Evolutionary conservation across 2,113 vertebrate genomes (phyloP), one percentile per base, ranked within the genome.

Genomic region (Gasterosteus aculeatus): DNA sequence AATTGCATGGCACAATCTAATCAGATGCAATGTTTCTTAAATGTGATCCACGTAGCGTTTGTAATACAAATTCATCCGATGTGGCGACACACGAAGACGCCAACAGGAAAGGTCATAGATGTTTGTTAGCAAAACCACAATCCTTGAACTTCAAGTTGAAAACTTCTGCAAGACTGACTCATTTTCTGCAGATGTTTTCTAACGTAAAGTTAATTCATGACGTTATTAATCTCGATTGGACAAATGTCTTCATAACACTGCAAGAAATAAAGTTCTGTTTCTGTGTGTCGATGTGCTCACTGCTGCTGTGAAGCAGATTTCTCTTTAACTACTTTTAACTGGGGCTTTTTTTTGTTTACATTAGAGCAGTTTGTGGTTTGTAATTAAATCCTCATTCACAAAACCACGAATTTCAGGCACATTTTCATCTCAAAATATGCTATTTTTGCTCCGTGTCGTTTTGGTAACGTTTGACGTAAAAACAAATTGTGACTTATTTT

Each of bases 1-100:
- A 56, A 77, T 29, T 47, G 75, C 84, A 80, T 62, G 78, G 72
- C 53, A n/a, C n/a, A 42, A 16, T 39, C 49, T 5, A 75, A 10
- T 58, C 38, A 2, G 10, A 47, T 58, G 65, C 35, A 8, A 63
- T 63, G 68, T 63, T 29, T 69, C 22, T 26, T 66, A 62, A 29
- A 65, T 47, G 26, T 29, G 19, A 66, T 61, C 62, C 44, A 44
- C n/a, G 39, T 4, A 10, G 51, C 49, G 26, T 76, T 82, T 72
- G 35, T 49, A 53, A 60, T 18, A 38, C 44, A 64, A 60, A 10
- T 42, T 44, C n/a, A 41, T 61, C 11, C 29, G 59, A 60, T 10
- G 39, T 56, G 77, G 12, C 49, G n/a, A 16, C 41, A 61, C 56
- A 53, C 51, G 38, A 31, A 51, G 42, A 46, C 9, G 67, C 56